A percentile compares a stretch with the other conserved stretches of the same genome.
These are phyloP conservation scores for Diarsia mendica DNA, from an alignment of 2,888 invertebrate species.

Conservation along the genomic window DNA sequence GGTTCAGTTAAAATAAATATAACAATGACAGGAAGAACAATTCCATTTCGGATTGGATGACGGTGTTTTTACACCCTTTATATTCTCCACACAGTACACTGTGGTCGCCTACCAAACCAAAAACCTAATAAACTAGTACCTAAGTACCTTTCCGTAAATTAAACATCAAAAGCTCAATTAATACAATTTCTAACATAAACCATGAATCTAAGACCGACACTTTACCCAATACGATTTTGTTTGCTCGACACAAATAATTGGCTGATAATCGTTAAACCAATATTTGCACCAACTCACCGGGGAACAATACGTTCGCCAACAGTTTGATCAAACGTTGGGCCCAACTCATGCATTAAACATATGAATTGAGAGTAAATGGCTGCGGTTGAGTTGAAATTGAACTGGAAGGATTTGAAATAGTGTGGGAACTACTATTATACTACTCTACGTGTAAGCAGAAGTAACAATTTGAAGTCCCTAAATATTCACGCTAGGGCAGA, in stretches of 20 bases:
- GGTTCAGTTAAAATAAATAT: too few relatives aligned
- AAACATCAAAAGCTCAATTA: neutral
- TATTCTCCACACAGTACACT: neutral
- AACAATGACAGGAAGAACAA: too few relatives aligned
- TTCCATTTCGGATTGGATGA: too few relatives aligned
- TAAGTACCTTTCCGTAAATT: neutral
- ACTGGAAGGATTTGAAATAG: neutral
- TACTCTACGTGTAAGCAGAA: too few relatives aligned
- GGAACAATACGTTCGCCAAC: constrained; percentile 38
- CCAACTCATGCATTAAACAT: constrained; percentile 40
- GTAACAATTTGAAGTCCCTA: neutral
- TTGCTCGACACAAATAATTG: constrained; percentile 42
- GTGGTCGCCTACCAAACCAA: neutral
- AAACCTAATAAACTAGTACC: neutral
- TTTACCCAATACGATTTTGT: constrained; percentile 19
- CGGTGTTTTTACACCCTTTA: too few relatives aligned
- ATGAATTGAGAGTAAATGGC: constrained; percentile 15
- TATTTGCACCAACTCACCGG: constrained; percentile 36
- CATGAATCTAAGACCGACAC: neutral
- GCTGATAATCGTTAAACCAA: constrained; percentile 37
- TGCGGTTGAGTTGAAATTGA: constrained; percentile 13
- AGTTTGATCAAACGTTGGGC: constrained; percentile 48
- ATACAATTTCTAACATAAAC: neutral
- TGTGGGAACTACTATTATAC: neutral
- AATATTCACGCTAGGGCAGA: too few relatives aligned